A percentile compares a stretch with the other conserved stretches of the same genome.
These are phyloP conservation scores for Habrosyne pyritoides DNA, from an alignment of 2,888 invertebrate species.

Conservation along the genomic window DNA sequence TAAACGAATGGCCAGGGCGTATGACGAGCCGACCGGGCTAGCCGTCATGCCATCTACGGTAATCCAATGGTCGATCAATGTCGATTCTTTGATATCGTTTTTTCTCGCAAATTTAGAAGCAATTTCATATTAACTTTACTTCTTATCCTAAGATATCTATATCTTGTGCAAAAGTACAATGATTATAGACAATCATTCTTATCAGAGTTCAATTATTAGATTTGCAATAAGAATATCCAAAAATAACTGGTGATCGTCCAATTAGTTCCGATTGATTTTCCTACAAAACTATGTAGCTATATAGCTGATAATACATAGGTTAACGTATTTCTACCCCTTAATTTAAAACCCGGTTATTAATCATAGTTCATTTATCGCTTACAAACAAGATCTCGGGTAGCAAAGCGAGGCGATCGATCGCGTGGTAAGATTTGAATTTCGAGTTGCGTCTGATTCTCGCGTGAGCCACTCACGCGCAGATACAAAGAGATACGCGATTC, in stretches of 20 bases:
- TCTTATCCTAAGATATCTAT: neutral
- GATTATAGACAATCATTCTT: neutral
- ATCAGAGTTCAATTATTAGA: neutral
- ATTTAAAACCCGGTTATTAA: slow-evolving; percentile 51
- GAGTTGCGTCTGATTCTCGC: slow-evolving; percentile 50
- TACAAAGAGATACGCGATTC: slow-evolving; percentile 66
- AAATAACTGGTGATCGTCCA: neutral
- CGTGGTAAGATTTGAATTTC: slow-evolving; percentile 55
- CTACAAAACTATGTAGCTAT: neutral
- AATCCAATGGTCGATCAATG: slow-evolving; percentile 69
- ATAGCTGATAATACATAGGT: too few species aligned
- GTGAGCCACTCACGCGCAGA: slow-evolving; percentile 53
- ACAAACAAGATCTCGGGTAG: slow-evolving; percentile 53
- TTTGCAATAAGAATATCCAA: neutral
- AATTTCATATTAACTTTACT: slow-evolving; percentile 49
- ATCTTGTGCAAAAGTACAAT: neutral
- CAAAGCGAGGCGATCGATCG: slow-evolving; percentile 46
- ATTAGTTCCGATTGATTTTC: too few species aligned
- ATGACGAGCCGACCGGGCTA: slow-evolving; percentile 64
- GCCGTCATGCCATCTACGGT: slow-evolving; percentile 74
- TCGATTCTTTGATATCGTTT: slow-evolving; percentile 68
- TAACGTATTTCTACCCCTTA: slow-evolving; percentile 21
- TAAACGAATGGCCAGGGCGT: slow-evolving; percentile 66
- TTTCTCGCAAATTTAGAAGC: slow-evolving; percentile 60
- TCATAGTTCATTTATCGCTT: slow-evolving; percentile 56